These are phyloP conservation scores for Pterophyllum scalare DNA, from an alignment of 2,113 vertebrate species.

Conservation along the genomic window DNA sequence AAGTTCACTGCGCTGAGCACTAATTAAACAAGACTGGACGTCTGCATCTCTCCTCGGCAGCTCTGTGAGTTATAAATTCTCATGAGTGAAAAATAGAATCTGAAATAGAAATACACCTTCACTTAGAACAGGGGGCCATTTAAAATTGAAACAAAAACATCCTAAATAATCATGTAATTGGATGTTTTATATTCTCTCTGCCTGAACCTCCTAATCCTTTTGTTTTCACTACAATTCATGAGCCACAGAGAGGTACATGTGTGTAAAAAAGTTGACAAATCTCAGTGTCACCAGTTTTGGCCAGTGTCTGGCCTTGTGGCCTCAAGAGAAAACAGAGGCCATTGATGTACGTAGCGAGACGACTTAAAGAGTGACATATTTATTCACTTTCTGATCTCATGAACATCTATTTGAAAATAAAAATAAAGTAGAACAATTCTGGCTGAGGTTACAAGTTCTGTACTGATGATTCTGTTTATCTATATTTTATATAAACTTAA, in stretches of 20 bases:
- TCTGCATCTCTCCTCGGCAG: not conserved
- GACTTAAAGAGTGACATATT: no score
- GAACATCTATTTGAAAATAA: no score
- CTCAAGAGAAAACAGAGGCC: no score
- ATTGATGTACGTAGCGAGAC: no score
- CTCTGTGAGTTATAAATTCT: not conserved
- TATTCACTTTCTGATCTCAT: no score
- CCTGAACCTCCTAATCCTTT: rapidly evolving
- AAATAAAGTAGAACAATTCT: no score
- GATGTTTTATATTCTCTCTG: not conserved
- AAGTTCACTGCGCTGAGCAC: not conserved
- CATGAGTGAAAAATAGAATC: not conserved
- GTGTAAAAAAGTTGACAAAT: no score
- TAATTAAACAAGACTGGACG: not conserved
- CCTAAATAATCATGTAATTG: not conserved
- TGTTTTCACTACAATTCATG: not conserved
- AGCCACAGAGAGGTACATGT: not conserved
- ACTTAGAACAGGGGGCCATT: not conserved
- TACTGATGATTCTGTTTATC: no score
- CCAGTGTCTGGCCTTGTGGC: not conserved
- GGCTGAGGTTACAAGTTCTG: no score
- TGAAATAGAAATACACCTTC: not conserved
- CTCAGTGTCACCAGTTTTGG: not conserved
- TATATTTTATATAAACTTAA: no score
- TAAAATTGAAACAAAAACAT: not conserved